Percentiles rank a stretch among this genome's conserved stretches.
Evolutionary conservation across 2,113 vertebrate species (phyloP).

Genomic region (Baryphthengus martii): DNA sequence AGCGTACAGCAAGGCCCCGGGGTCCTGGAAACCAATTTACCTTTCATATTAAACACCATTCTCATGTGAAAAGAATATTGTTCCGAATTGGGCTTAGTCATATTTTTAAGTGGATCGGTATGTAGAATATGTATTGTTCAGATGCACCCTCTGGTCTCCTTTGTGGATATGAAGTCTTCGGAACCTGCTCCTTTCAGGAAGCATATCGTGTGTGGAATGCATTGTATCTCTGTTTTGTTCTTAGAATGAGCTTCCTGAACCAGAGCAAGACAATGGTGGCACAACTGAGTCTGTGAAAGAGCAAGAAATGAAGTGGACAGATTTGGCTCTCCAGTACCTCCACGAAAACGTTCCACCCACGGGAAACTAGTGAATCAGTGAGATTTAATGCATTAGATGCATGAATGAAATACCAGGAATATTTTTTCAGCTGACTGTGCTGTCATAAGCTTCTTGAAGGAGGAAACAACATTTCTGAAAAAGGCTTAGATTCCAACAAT

Average conservation of each 20-base stretch:
- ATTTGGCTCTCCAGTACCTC: constrained; percentile 91
- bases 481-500: not conserved
- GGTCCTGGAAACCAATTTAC: not conserved
- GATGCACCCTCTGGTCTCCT: not conserved
- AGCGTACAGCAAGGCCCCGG: not conserved
- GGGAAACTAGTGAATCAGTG: constrained; percentile 69
- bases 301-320: constrained; percentile 99
- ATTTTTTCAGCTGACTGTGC: not conserved
- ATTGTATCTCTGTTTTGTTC: constrained; percentile 3
- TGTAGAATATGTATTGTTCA: not conserved
- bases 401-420: not conserved
- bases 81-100: not conserved
- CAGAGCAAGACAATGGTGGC: constrained; percentile 96
- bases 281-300: constrained; percentile 96
- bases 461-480: not conserved
- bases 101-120: not conserved
- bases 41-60: constrained; percentile 8
- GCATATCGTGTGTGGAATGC: not conserved
- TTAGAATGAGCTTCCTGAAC: constrained; percentile 95
- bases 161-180: not conserved
- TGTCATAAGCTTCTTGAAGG: not conserved
- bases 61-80: not conserved
- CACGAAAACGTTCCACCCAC: constrained; percentile 90
- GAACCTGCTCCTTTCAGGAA: not conserved
- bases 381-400: not conserved